Conservation (phyloP, 2,113 vertebrate genomes). For the Zootoca vivipara region DNA sequence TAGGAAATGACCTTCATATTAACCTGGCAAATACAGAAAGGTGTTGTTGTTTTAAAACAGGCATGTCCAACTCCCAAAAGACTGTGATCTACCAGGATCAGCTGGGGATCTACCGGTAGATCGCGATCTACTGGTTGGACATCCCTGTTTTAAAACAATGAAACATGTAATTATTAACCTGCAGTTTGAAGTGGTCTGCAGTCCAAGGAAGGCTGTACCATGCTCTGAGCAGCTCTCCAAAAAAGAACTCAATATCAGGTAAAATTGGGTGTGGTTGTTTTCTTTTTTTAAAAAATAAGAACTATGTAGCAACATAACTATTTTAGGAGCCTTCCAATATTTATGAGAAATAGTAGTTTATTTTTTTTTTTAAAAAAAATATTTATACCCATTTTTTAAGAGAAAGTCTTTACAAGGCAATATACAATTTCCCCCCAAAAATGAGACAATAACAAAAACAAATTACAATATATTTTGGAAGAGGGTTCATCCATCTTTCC, state of each 20-base stretch:
- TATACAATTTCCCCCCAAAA: neutral
- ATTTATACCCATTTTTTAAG: neutral
- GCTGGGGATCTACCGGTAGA: too few species aligned
- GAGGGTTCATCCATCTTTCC: too few species aligned
- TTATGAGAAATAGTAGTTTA: neutral
- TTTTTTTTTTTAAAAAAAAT: neutral
- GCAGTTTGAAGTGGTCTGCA: neutral
- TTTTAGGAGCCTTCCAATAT: neutral
- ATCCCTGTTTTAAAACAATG: neutral
- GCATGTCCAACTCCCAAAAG: too few species aligned
- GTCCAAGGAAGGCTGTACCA: neutral
- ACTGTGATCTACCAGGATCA: too few species aligned
- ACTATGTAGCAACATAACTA: neutral
- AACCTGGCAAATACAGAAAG: too few species aligned
- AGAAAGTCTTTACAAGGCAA: neutral
- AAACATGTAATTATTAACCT: neutral
- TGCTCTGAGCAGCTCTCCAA: neutral
- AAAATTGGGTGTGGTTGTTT: neutral
- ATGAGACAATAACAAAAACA: too few species aligned
- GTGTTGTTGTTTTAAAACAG: neutral
- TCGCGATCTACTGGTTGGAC: too few species aligned
- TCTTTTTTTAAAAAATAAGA: neutral
- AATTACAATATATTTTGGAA: too few species aligned
- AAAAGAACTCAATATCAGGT: neutral
- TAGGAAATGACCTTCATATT: neutral